phyloP scores from a whole-genome alignment of 2,113 vertebrate species.

The Narcine bancroftii region DNA sequence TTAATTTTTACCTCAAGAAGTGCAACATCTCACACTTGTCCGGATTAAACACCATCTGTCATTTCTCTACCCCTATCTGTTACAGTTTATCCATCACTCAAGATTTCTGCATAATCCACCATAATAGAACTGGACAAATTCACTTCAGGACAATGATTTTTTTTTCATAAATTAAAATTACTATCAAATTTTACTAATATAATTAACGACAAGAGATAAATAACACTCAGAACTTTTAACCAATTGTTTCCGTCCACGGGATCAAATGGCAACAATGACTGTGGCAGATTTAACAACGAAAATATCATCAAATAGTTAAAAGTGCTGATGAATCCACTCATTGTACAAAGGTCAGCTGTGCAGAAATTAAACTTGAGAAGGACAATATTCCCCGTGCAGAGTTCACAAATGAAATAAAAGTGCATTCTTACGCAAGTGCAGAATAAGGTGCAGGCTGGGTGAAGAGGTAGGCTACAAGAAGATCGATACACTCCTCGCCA shows the following conservation, averaged over 20 bases:
- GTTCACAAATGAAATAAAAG: not conserved
- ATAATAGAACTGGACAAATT: not conserved
- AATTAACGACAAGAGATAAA: not conserved
- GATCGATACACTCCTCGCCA: conserved; percentile 76
- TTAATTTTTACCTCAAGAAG: too few species aligned
- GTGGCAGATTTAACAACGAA: not conserved
- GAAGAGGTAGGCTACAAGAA: conserved; percentile 80
- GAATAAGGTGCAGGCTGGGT: conserved; percentile 76
- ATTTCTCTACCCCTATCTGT: too few species aligned
- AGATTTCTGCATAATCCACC: not conserved
- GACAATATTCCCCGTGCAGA: not conserved
- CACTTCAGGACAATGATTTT: not conserved
- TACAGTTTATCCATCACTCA: not conserved
- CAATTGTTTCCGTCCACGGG: not conserved
- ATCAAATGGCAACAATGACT: not conserved
- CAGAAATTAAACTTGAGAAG: not conserved
- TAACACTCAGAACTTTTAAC: not conserved
- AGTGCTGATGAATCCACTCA: too few species aligned
- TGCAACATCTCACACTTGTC: too few species aligned
- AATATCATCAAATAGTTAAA: not conserved
- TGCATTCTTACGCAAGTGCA: conserved; percentile 68
- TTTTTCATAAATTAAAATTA: not conserved
- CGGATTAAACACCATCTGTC: too few species aligned
- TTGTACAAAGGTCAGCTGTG: too few species aligned
- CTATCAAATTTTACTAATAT: not conserved